These are phyloP conservation scores for Meandrusa payeni DNA, from an alignment of 2,888 invertebrate species.

Conservation along the genomic window DNA sequence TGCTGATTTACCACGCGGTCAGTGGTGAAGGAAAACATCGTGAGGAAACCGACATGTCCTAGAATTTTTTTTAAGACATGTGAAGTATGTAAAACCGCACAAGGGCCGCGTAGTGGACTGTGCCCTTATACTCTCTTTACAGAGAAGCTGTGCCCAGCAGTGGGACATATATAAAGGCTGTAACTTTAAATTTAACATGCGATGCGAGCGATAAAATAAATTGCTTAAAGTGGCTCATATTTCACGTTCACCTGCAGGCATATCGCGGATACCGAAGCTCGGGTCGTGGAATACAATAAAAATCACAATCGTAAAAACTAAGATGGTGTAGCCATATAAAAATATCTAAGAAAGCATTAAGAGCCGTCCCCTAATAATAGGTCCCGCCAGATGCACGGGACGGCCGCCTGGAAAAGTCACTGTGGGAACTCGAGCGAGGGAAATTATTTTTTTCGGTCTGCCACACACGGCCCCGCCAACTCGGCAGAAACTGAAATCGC, in stretches of 20 bases:
- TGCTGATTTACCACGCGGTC: too few relatives aligned
- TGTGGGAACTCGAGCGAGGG: conserved; percentile 73
- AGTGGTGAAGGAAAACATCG: too few relatives aligned
- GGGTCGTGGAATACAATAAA: conserved; percentile 70
- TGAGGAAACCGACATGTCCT: too few relatives aligned
- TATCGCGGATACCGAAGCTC: conserved; percentile 48
- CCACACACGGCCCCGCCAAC: conserved; percentile 76
- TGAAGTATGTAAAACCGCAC: too few relatives aligned
- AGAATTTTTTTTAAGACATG: too few relatives aligned
- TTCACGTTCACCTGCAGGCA: conserved; percentile 68
- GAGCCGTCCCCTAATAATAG: conserved; percentile 78
- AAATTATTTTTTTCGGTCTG: conserved; percentile 80
- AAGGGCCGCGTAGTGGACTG: too few relatives aligned
- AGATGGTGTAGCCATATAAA: conserved; percentile 74
- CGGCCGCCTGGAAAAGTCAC: conserved; percentile 78
- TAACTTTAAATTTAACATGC: too few relatives aligned
- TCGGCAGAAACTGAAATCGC: conserved; percentile 66
- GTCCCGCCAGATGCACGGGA: conserved; percentile 79
- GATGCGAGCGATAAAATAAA: conserved; percentile 71
- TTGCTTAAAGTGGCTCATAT: conserved; percentile 71
- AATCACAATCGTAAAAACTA: conserved; percentile 79
- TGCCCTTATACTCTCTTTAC: too few relatives aligned
- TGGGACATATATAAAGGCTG: too few relatives aligned
- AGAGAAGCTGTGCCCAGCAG: too few relatives aligned
- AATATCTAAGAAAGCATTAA: conserved; percentile 78